Evolutionary conservation across 2,113 vertebrate genomes (phyloP).

Genomic region (Lota lota): DNA sequence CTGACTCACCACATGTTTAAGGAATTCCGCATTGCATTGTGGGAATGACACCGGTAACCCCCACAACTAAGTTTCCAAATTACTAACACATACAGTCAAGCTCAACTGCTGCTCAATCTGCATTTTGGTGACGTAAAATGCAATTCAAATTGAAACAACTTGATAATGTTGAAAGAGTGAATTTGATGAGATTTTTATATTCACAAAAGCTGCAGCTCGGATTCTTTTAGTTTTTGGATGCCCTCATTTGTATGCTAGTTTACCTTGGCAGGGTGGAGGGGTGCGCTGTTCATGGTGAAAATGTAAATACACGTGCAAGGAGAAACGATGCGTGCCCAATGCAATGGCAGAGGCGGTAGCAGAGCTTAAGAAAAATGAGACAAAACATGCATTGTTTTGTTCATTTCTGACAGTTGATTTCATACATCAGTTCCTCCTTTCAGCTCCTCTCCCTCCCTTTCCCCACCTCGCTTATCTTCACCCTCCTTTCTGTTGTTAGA

Average conservation of each 20-base stretch:
- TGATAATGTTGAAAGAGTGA: background rate
- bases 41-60: conserved; percentile 72
- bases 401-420: background rate
- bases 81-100: conserved; percentile 73
- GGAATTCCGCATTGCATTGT: conserved; percentile 78
- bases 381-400: no score
- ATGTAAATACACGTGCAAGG: no score
- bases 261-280: no score
- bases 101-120: conserved; percentile 36
- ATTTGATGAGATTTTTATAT: background rate
- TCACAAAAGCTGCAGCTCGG: no score
- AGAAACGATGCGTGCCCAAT: no score
- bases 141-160: background rate
- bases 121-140: background rate
- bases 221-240: no score
- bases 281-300: no score
- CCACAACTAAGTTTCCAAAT: conserved; percentile 70
- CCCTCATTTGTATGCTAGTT: no score
- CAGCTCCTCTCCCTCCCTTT: background rate
- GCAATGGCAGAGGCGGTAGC: no score
- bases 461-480: conserved; percentile 20
- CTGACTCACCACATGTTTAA: conserved; percentile 83
- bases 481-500: conserved; percentile 28
- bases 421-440: conserved; percentile 27
- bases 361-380: no score